phyloP scores from a whole-genome alignment of 2,113 vertebrate species.

The Ailurus styani region DNA sequence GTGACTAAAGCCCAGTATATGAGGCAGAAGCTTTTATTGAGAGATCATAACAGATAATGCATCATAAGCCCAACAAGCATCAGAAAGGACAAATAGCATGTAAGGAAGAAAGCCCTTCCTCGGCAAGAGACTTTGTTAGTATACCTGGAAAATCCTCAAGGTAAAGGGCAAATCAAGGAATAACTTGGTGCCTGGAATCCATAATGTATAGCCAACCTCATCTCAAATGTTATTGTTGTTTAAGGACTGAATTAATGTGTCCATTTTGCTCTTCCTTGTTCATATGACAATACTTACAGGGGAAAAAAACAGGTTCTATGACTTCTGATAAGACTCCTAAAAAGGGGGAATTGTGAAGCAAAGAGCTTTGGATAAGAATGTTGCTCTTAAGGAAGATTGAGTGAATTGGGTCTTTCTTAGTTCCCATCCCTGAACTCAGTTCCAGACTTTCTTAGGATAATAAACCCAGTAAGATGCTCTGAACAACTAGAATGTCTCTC shows the following conservation, averaged over 20 bases:
- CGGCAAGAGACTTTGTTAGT: slow-evolving; percentile 51
- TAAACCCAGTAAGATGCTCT: not conserved
- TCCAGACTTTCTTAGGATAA: not conserved
- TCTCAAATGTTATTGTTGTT: not conserved
- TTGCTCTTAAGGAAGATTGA: not conserved
- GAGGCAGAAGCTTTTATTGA: slow-evolving; percentile 70
- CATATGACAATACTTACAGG: not conserved
- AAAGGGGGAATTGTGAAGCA: not conserved
- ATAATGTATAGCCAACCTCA: not conserved
- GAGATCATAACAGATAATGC: slow-evolving; percentile 71
- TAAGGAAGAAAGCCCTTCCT: slow-evolving; percentile 48
- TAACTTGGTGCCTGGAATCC: not conserved
- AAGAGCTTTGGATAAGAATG: not conserved
- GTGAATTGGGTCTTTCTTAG: not conserved
- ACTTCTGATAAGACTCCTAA: not conserved
- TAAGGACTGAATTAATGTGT: not conserved
- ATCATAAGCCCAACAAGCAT: slow-evolving; percentile 71
- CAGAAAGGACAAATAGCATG: slow-evolving; percentile 49
- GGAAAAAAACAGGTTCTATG: not conserved
- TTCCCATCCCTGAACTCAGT: not conserved
- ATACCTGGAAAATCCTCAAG: not conserved
- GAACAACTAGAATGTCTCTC: not conserved
- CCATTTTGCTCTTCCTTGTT: not conserved
- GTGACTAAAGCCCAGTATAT: slow-evolving; percentile 61
- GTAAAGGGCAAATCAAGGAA: not conserved